Base-by-base conservation (phyloP, 2,797 vertebrate genomes). In the Momotus momota region DNA sequence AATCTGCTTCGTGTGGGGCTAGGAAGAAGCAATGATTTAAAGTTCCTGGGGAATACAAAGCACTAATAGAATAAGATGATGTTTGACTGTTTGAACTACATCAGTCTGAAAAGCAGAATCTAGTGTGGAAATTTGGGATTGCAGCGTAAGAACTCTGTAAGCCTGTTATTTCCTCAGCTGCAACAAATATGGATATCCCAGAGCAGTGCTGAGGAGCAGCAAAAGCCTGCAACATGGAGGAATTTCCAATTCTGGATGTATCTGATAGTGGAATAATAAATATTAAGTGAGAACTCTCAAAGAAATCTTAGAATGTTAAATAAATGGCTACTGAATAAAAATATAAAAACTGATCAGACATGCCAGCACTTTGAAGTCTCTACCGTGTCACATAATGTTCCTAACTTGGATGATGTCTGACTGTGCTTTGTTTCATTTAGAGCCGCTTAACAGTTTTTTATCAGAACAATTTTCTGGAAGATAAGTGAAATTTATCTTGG, bases 301-400 rank as follows among this genome's bases (percentile, higher is more conserved):
- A 65, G 29, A 74, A 46, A 74, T 29, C 7, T 66, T 70, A 16
- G 23, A 40, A 60, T 33, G 14, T 22, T 74, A 74, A 51, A 49
- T 41, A 86, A 49, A 82, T 22, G 7, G 16, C 19, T 74, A 49
- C 25, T 10, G 51, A 74, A 73, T 45, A 55, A 60, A 77, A 33
- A n/a, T 6, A 40, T 6, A 18, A 79, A 89, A 65, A 64, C 8
- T 45, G 25, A 64, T 57, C 11, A n/a, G 27, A 21, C 27, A 15
- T 1, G 1, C 15, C 23, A 48, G 48, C 15, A 75, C 13, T 75
- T 49, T 29, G 46, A 88, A 75, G 25, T 66, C 52, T 7, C 51
- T 51, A 20, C 8, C 3, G 1, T 18, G 14, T 64, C 49, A 73
- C 23, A 40, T 3, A 65, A 25, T 1, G 0, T 57, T 51, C 38